phyloP scores from a whole-genome alignment of 2,888 invertebrate species.

The Deilephila elpenor region DNA sequence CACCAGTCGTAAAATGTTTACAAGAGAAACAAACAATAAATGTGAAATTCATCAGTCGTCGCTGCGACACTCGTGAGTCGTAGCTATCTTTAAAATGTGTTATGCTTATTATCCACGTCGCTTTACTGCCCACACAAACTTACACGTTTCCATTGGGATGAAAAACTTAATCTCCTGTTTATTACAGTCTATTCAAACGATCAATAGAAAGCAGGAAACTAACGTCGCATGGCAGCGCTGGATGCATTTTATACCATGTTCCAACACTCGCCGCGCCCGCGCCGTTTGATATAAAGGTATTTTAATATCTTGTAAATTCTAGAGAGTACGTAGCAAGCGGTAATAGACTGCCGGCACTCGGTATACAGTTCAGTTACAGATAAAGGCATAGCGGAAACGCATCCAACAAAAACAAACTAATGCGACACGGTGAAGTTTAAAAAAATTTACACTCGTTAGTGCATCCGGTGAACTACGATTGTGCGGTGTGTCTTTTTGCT shows the following conservation, averaged over 20 bases:
- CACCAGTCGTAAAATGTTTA: conserved; percentile 45
- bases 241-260: conserved; percentile 38
- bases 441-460: conserved; percentile 80
- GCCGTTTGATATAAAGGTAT: conserved; percentile 26
- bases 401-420: conserved; percentile 73
- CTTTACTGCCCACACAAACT: conserved; percentile 10
- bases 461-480: conserved; percentile 82
- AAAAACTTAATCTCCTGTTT: conserved; percentile 54
- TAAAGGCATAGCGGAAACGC: conserved; percentile 70
- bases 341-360: conserved; percentile 12
- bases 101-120: neutral
- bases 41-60: conserved; percentile 35
- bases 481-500: conserved; percentile 72
- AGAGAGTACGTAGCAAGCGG: conserved; percentile 16
- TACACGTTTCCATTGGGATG: conserved; percentile 53
- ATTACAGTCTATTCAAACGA: conserved; percentile 54
- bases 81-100: conserved; percentile 1
- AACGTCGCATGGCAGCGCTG: conserved; percentile 41
- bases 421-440: conserved; percentile 66
- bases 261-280: conserved; percentile 23
- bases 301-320: conserved; percentile 43
- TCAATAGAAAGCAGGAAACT: conserved; percentile 50
- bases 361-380: conserved; percentile 49
- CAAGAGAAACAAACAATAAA: conserved; percentile 36
- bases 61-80: neutral